Base-by-base conservation (phyloP, 2,888 invertebrate species). In the Palloptera scutellata region DNA sequence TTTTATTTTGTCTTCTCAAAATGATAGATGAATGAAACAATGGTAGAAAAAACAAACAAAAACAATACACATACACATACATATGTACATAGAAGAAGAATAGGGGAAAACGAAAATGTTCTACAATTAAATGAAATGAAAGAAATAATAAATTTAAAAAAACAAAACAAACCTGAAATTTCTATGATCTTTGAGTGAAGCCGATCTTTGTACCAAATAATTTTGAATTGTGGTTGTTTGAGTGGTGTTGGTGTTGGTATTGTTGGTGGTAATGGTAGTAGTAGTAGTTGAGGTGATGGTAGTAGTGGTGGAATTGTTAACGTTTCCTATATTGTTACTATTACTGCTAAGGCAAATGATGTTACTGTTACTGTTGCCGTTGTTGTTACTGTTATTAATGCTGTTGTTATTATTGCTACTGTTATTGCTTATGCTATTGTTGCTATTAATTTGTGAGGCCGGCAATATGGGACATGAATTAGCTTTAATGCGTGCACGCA, bases 401-500 rank as follows among this genome's bases (percentile, higher is more conserved):
- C 63, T 77, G 73, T 70, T 80, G 75, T 72, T 79, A 75, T 73
- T 81, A 76, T 73, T 79, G 75, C 70, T 75, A 82, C 81, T 73
- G 83, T 80, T 73, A 83, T 83, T 81, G 78, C 75, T 78, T 75
- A 77, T 80, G 75, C 77, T 74, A 62, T 70, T 76, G 52, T 64
- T 70, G 61, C 54, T 75, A 69, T 86, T 83, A 77, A 74, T 74
- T 81, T 87, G 87, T 81, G 88, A 86, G 77, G 90, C 88, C 81
- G 89, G 88, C 86, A 92, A 89, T 83, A 91, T 89, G 78, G 92
- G 91, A 86, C 91, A 92, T 86, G 92, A 92, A 81, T 91, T 91
- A 84, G 93, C 93, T 89, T 93, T 92, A 87, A 94, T 94, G 87
- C 94, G 92, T 86, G 92, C 93, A 86, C 92, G 91, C 87, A 94